phyloP scores from a whole-genome alignment of 2,113 vertebrate species.

The Clarias macrocephalus region DNA sequence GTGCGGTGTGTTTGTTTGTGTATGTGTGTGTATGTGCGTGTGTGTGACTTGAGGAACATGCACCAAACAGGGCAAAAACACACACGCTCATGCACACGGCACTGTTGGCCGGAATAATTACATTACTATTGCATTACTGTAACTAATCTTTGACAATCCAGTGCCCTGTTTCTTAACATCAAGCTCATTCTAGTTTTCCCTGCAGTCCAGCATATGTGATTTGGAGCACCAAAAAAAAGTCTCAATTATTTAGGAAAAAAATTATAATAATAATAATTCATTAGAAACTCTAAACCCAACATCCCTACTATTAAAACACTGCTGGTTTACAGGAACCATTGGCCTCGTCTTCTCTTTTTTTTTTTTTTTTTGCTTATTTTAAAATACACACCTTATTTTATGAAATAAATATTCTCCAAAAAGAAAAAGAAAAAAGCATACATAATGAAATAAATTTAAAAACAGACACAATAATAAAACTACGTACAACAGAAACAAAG shows the following conservation, averaged over 20 bases:
- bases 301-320: constrained; percentile 18
- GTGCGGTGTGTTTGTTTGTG: constrained; percentile 8
- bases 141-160: neutral
- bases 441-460: constrained; percentile 29
- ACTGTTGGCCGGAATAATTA: neutral
- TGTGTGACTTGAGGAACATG: constrained; percentile 40
- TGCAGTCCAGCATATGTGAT: constrained; percentile 26
- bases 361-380: neutral
- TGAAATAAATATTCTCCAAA: constrained; percentile 30
- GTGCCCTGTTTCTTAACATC: neutral
- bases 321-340: constrained; percentile 4
- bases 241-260: neutral
- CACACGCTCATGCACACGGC: neutral
- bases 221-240: neutral
- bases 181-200: neutral
- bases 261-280: neutral
- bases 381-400: constrained; percentile 28
- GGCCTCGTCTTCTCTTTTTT: neutral
- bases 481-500: constrained; percentile 9
- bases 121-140: neutral
- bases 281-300: neutral
- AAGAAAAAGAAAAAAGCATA: neutral
- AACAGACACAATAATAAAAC: constrained; percentile 26
- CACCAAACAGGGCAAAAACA: neutral
- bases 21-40: too few relatives aligned